These are phyloP conservation scores for Diploscapter pachys DNA, from an alignment of 1,140 invertebrate genomes.

Conservation along the genomic window DNA sequence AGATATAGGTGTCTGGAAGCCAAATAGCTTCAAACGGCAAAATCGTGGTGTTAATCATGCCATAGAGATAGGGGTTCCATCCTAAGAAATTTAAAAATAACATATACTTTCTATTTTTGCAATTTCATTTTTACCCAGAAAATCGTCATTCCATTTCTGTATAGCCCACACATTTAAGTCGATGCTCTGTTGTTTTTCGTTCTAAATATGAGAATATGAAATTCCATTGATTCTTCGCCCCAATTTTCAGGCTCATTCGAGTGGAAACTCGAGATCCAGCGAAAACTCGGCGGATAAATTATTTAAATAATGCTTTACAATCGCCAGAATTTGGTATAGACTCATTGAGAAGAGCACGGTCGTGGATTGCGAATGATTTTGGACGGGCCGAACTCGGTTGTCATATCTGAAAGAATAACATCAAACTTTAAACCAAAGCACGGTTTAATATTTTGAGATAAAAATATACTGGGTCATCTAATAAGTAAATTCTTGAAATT, in stretches of 20 bases:
- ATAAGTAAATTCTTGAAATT: too few relatives aligned
- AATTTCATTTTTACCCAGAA: conserved; percentile 22
- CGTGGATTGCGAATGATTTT: conserved; percentile 52
- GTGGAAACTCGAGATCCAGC: neutral
- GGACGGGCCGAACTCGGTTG: conserved; percentile 50
- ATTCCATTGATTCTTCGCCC: neutral
- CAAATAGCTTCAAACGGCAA: conserved; percentile 54
- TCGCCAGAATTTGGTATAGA: conserved; percentile 57
- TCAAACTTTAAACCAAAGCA: neutral
- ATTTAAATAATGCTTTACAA: conserved; percentile 41
- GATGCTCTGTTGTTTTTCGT: conserved; percentile 56
- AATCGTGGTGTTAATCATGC: conserved; percentile 54
- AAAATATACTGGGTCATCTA: neutral
- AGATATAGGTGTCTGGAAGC: conserved; percentile 55
- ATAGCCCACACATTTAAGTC: conserved; percentile 59
- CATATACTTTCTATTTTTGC: too few relatives aligned
- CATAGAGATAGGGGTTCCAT: conserved; percentile 47
- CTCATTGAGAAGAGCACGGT: conserved; percentile 56
- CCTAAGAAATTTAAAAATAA: conserved; percentile 19
- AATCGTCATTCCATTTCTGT: conserved; percentile 58
- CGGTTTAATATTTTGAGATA: neutral
- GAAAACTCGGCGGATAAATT: neutral
- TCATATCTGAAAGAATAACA: conserved; percentile 42
- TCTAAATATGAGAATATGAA: conserved; percentile 42
- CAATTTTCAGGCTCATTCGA: conserved; percentile 2